Evolutionary conservation across 2,888 invertebrate genomes (phyloP).

Genomic region (Falcaria lacertinaria): DNA sequence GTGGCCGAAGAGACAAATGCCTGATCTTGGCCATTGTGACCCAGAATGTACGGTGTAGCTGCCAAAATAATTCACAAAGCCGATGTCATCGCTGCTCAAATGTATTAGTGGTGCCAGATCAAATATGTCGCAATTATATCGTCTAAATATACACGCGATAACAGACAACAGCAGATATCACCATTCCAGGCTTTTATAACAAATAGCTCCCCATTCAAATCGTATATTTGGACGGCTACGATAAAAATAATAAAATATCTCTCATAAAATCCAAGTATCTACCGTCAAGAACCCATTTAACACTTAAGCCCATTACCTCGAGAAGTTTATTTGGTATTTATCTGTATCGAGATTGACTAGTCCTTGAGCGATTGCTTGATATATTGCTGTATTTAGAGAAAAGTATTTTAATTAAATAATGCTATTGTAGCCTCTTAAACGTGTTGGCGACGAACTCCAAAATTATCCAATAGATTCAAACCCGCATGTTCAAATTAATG

Average conservation of each 20-base stretch:
- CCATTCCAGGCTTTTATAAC: not conserved
- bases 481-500: slow-evolving; percentile 67
- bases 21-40: slow-evolving; percentile 58
- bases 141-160: slow-evolving; percentile 42
- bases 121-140: slow-evolving; percentile 66
- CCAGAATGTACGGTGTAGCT: slow-evolving; percentile 65
- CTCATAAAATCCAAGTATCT: not conserved
- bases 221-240: not conserved
- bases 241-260: not conserved
- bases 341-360: not conserved
- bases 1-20: slow-evolving; percentile 37
- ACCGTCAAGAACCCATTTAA: not conserved
- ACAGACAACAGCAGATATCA: not conserved
- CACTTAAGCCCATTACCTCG: not conserved
- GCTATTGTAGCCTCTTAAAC: slow-evolving; percentile 1
- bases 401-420: slow-evolving; percentile 2
- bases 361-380: not conserved
- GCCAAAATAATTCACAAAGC: slow-evolving; percentile 73
- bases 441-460: slow-evolving; percentile 21
- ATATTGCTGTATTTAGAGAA: not conserved
- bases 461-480: slow-evolving; percentile 54
- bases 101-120: slow-evolving; percentile 47
- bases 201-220: not conserved
- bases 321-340: not conserved
- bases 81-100: slow-evolving; percentile 57